A percentile compares a stretch with the other conserved stretches of the same genome.
phyloP scores from a whole-genome alignment of 2,888 invertebrate species.

The Caenorhabditis sp. region DNA sequence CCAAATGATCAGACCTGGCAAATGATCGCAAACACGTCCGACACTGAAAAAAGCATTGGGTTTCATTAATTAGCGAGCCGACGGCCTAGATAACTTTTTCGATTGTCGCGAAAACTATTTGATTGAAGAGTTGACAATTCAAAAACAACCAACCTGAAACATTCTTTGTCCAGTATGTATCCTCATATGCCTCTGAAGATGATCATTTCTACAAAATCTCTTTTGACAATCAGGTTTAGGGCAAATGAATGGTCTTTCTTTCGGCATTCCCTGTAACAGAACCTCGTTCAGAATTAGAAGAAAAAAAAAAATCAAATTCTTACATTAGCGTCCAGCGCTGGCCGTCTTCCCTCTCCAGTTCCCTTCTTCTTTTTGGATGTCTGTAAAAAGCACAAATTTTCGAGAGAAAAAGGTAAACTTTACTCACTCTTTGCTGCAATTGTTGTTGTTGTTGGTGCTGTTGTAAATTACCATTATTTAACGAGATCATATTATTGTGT shows the following conservation, averaged over 20 bases:
- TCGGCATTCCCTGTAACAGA: constrained; percentile 33
- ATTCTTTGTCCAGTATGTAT: constrained; percentile 36
- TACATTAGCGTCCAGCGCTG: constrained; percentile 38
- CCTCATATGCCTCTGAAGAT: constrained; percentile 36
- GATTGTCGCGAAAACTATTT: no score
- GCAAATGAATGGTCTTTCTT: constrained; percentile 38
- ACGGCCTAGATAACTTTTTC: no score
- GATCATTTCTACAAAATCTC: constrained; percentile 38
- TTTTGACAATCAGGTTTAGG: constrained; percentile 25
- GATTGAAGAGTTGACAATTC: neutral
- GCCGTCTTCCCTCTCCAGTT: constrained; percentile 25
- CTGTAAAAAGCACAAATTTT: constrained; percentile 4
- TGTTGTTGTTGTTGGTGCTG: neutral
- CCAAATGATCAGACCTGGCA: constrained; percentile 38
- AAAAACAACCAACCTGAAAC: constrained; percentile 23
- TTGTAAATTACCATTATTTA: neutral
- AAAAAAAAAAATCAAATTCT: constrained; percentile 1
- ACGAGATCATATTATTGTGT: neutral
- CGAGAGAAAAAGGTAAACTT: neutral
- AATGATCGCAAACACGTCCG: constrained; percentile 32
- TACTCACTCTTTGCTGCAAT: neutral
- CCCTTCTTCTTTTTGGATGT: constrained; percentile 36
- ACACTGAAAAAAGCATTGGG: constrained; percentile 13
- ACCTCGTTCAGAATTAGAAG: neutral
- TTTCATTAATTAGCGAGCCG: neutral